Evolutionary conservation across 2,113 vertebrate genomes (phyloP).

Genomic region (Oxyruncus cristatus): DNA sequence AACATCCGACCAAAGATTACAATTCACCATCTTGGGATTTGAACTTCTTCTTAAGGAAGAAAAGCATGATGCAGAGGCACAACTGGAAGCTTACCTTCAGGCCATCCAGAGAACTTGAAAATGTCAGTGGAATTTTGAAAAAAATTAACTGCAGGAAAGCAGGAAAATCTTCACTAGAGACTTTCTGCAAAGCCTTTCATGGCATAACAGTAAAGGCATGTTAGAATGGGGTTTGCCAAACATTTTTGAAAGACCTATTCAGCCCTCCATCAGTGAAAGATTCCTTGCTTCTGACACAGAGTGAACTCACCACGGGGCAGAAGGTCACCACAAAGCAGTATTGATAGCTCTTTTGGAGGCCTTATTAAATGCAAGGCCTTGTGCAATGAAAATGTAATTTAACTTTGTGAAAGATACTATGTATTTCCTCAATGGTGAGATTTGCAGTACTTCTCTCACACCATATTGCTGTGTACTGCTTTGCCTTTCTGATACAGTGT

Average conservation of each 20-base stretch:
- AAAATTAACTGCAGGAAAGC: not conserved
- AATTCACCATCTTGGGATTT: not conserved
- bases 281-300: not conserved
- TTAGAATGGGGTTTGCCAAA: not conserved
- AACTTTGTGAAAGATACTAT: fast-evolving
- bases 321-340: not conserved
- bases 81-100: not conserved
- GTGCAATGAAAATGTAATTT: not conserved
- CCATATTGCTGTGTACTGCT: not conserved
- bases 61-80: not conserved
- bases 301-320: not conserved
- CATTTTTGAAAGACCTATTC: not conserved
- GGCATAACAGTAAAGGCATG: not conserved
- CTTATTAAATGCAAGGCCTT: not conserved
- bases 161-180: not conserved
- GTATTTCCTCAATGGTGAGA: not conserved
- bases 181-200: not conserved
- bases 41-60: not conserved
- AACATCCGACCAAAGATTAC: not conserved
- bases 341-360: not conserved
- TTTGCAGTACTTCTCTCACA: not conserved
- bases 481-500: not conserved
- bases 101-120: not conserved
- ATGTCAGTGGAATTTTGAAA: not conserved
- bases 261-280: not conserved